A percentile compares a stretch with the other conserved stretches of the same genome.
phyloP scores from a whole-genome alignment of 2,888 invertebrate genomes.

The Pseudococcus longispinus region DNA sequence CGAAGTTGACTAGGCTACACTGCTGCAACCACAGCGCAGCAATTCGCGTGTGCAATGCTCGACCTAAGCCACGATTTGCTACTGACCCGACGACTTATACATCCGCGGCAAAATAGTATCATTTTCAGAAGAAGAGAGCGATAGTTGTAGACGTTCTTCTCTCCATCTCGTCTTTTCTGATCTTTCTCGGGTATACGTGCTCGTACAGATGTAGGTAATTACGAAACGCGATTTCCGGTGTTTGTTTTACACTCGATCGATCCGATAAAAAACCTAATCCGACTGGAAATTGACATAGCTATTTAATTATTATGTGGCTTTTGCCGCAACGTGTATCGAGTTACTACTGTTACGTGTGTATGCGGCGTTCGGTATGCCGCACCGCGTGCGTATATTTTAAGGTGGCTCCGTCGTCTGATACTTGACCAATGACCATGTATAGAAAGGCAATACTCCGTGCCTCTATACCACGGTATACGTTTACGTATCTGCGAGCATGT shows the following conservation, averaged over 20 bases:
- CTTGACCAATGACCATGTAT: background rate
- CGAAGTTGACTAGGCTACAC: background rate
- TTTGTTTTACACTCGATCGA: conserved; percentile 42
- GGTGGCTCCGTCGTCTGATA: background rate
- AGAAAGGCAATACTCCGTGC: background rate
- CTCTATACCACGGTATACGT: background rate
- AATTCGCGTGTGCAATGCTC: no score
- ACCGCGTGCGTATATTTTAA: background rate
- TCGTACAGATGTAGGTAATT: background rate
- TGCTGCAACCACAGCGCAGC: no score
- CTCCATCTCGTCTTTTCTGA: background rate
- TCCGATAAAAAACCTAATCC: conserved; percentile 18
- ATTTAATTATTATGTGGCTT: conserved; percentile 42
- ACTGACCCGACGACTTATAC: background rate
- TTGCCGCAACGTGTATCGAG: background rate
- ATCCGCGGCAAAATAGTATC: background rate
- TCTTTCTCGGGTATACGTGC: background rate
- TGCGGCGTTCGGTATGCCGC: no score
- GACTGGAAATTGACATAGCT: conserved; percentile 43
- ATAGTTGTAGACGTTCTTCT: no score
- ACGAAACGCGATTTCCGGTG: conserved; percentile 26
- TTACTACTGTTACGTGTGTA: background rate
- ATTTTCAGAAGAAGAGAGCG: background rate
- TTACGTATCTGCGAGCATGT: no score
- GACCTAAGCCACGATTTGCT: background rate